Evolutionary conservation across 2,113 vertebrate species (phyloP).

Genomic region (Bostrychus sinensis): DNA sequence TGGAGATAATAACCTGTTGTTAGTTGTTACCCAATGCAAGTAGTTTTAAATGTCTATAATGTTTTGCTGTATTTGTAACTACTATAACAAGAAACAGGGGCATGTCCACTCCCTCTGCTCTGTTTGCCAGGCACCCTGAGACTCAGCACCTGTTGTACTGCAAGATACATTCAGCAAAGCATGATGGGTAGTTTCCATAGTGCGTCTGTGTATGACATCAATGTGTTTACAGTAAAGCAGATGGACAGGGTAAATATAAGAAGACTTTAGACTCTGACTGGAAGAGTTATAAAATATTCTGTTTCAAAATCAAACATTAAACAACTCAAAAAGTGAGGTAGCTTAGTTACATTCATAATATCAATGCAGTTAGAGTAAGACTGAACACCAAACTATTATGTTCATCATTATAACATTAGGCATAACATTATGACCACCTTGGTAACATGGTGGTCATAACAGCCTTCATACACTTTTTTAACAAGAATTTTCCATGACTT

Average conservation of each 20-base stretch:
- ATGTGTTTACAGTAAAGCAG: slow-evolving; percentile 41
- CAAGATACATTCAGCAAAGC: slow-evolving; percentile 6
- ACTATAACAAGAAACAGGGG: background rate
- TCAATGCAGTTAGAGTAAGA: too few species aligned
- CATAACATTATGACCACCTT: too few species aligned
- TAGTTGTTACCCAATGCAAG: too few species aligned
- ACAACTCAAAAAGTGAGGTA: too few species aligned
- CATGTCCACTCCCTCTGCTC: background rate
- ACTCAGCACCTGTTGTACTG: slow-evolving; percentile 61
- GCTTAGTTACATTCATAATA: too few species aligned
- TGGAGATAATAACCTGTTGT: too few species aligned
- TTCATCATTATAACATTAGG: too few species aligned
- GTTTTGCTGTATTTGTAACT: background rate
- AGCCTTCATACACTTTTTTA: too few species aligned
- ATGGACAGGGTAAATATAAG: slow-evolving; percentile 64
- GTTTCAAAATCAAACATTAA: background rate
- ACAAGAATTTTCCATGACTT: too few species aligned
- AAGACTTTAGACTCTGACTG: slow-evolving; percentile 26
- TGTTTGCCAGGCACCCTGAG: slow-evolving; percentile 37
- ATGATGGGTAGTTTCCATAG: slow-evolving; percentile 23
- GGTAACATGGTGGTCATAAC: too few species aligned
- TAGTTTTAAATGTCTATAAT: background rate
- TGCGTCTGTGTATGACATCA: slow-evolving; percentile 9
- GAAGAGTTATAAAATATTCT: slow-evolving; percentile 17
- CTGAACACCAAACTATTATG: too few species aligned